phyloP scores from a whole-genome alignment of 2,888 invertebrate species.

The Drosophila helvetica region DNA sequence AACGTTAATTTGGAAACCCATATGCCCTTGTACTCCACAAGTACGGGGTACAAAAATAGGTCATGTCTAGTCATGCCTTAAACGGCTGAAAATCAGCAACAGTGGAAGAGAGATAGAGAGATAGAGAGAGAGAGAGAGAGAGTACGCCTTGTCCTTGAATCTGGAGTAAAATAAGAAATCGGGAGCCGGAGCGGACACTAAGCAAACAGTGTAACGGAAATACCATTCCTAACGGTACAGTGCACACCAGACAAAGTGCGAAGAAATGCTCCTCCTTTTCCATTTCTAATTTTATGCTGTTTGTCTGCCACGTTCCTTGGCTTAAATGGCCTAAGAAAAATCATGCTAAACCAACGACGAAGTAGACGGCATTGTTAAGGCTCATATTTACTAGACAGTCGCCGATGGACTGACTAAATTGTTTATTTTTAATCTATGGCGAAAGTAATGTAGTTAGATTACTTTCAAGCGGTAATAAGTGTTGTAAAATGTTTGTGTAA shows the following conservation, averaged over 20 bases:
- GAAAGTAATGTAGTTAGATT: too few species aligned
- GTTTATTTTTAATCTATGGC: too few species aligned
- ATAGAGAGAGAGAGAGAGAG: conserved; percentile 21
- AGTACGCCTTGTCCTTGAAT: neutral
- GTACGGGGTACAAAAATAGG: too few species aligned
- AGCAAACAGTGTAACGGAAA: conserved; percentile 21
- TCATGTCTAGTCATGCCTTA: too few species aligned
- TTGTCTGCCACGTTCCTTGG: too few species aligned
- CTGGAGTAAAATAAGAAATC: neutral
- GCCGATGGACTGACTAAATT: too few species aligned
- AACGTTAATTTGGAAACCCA: too few species aligned
- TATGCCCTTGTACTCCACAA: too few species aligned
- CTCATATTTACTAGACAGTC: too few species aligned
- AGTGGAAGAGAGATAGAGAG: conserved; percentile 11
- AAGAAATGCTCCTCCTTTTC: neutral
- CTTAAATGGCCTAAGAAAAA: too few species aligned
- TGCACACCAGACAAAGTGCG: neutral
- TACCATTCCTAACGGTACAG: neutral
- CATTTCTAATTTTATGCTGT: neutral
- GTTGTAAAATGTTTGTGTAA: neutral
- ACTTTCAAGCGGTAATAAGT: neutral
- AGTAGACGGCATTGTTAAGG: too few species aligned
- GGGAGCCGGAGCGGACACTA: conserved; percentile 8
- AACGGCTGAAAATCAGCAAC: neutral
- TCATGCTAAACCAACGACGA: too few species aligned